Conservation (phyloP, 1,140 invertebrate genomes). For the Drosophila neocordata region DNA sequence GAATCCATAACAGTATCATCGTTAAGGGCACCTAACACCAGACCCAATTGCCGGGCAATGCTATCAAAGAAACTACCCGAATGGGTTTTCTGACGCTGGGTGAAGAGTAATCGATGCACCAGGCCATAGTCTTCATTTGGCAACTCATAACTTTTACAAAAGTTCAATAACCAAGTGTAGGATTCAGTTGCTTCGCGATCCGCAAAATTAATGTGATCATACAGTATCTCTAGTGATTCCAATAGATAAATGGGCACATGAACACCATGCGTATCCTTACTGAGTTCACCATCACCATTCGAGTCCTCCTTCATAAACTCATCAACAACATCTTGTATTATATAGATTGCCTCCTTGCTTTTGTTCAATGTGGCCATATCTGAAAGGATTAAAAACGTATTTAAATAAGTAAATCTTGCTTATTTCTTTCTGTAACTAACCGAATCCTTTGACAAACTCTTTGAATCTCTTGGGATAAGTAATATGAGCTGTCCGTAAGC, state of each 20-base stretch:
- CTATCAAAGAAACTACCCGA: constrained; percentile 70
- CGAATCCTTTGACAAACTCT: constrained; percentile 82
- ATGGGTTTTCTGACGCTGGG: constrained; percentile 73
- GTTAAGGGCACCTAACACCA: constrained; percentile 53
- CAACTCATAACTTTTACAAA: constrained; percentile 63
- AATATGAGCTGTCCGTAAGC: constrained; percentile 83
- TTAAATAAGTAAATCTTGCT: not conserved
- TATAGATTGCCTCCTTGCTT: constrained; percentile 43
- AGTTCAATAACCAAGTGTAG: constrained; percentile 70
- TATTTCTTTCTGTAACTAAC: constrained; percentile 57
- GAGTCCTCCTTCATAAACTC: constrained; percentile 62
- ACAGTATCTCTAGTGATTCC: constrained; percentile 64
- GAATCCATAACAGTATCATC: constrained; percentile 35
- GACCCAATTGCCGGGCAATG: constrained; percentile 59
- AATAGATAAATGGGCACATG: constrained; percentile 54
- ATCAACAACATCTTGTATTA: constrained; percentile 63
- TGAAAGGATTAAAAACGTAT: not conserved
- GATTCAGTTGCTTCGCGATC: constrained; percentile 60
- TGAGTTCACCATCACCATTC: constrained; percentile 32
- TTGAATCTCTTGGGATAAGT: constrained; percentile 82
- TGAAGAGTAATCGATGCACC: constrained; percentile 70
- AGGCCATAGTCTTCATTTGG: constrained; percentile 53
- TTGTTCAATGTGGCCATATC: constrained; percentile 57
- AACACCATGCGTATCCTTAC: constrained; percentile 35
- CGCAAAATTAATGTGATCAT: constrained; percentile 61